Base-by-base conservation (phyloP, 2,113 vertebrate genomes). In the Oryzias javanicus region DNA sequence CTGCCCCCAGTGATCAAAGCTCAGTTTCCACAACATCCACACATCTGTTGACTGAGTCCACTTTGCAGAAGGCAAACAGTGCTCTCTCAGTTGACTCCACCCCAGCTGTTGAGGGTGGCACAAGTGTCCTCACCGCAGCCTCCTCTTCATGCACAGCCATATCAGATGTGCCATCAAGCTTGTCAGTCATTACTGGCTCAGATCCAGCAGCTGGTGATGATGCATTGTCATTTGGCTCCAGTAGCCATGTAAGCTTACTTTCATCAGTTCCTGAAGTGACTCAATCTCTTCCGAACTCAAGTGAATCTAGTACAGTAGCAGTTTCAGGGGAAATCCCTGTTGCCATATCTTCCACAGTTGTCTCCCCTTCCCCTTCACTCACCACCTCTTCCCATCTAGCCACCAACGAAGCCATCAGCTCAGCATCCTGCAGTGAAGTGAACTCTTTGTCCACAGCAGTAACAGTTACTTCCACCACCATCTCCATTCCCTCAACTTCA, bases 401-500 rank as follows among this genome's bases (percentile, higher is more conserved):
- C 24, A 42, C 55, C 4, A 35, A 45, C 58, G 22, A 49, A 53
- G 27, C 60, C 46, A 29, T 56, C 57, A 77, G 45, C 60, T 69
- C 75, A 46, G 58, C 78, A 71, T 35, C 64, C 46, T 60, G 49
- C 4, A 46, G 68, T 16, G 47, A 44, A 60, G 61, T 66, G 10
- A 60, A 46, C 42, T 66, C 71, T 4, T 29, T 20, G 60, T 70
- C 69, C 22, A 22, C 60, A 49, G 24, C 80, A 55, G 27, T 20
- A 42, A 54, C 40, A 15, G 6, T 40, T 17, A 53, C 14, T 42
- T n/a, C 46, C 2, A 10, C 24, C 17, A 61, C 55, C 4, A 40
- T 25, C 2, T 58, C 78, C 12, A 20, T 17, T 55, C 70, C 81
- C 40, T 60, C 64, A 25, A 70, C 79, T 46, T 74, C 71, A 12